Evolutionary conservation across 1,140 invertebrate genomes (phyloP), one percentile per base, ranked within the genome.

Genomic region (Alviniconcha marisindica): DNA sequence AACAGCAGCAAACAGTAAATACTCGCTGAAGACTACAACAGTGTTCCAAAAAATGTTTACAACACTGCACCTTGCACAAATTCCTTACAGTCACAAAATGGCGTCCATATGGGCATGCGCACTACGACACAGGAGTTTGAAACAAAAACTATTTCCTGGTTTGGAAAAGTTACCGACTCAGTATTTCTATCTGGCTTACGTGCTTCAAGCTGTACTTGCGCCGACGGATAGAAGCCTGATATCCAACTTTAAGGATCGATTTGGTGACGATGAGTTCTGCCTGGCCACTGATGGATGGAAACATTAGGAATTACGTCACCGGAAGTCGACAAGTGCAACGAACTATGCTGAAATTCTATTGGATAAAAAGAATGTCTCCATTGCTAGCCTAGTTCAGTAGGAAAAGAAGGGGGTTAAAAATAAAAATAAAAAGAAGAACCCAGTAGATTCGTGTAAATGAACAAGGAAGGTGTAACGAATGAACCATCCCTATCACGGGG

Each of bases 291-390:
- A 28, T 51, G 28, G 56, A 48, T 21, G 24, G 74, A 82, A 85
- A 84, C 51, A 66, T 74, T 74, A 69, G 78, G 73, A 82, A 87
- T 87, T 87, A 88, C 87, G 87, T 88, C 87, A 88, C 87, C 83
- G 84, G 83, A 88, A 84, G 82, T 77, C 38, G 51, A 76, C 33
- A 56, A 81, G 77, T 82, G 56, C 81, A 80, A 76, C 44, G 74
- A 79, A 80, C 81, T 81, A 71, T 77, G 40, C 77, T 48, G 18
- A 21, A 63, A 10, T 48, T 40, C 81, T 81, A 87, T 87, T 87
- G 86, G 86, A 63, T 73, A 77, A 77, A 71, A 82, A 48, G 44
- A 48, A 48, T 48, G 44, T 48, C 44, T 48, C 5, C 44, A 48
- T 48, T 48, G 44, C 44, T 5, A 48, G 7, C 36, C 33, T 1